Base-by-base conservation (phyloP, 2,888 invertebrate genomes). In the Cantharis rufa region DNA sequence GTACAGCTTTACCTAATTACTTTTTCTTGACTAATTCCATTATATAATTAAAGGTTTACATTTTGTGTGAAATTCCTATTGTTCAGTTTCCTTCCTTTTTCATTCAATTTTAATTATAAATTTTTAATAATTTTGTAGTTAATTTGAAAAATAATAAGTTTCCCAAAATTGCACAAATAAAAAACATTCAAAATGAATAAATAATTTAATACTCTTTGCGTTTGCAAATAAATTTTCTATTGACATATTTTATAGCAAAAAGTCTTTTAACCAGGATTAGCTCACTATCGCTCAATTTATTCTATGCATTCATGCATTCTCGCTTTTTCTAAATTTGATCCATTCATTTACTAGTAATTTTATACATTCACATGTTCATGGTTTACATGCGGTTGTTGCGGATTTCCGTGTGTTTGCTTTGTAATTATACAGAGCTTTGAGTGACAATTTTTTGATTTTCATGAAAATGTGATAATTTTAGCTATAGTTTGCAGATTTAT, bases 211-310 rank as follows among this genome's bases (percentile, higher is more conserved):
- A 48, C n/a, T 48, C n/a, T 48, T 48, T 48, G n/a, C 3, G 7
- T 48, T 48, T n/a, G 4, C n/a, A 48, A 11, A 48, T 48, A 48
- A 48, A 48, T 48, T 48, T n/a, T 48, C 48, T 9, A 48, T 48
- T n/a, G 48, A 48, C 72, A 24, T 72, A 66, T 70, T 78, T 74
- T 72, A 78, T 15, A 72, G 70, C 68, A 62, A 75, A 72, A 72
- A 27, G 62, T 68, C 68, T 72, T 77, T 75, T 72, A 74, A 74
- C 72, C 78, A 75, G 77, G 79, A 80, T 80, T 80, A 80, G 80
- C 79, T 77, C 78, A 78, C 78, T 76, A 77, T 77, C 77, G 77
- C 77, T 76, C 78, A 78, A 81, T 80, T 80, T 80, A 81, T 78
- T 74, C 74, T 71, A 69, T 74, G 77, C 74, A 74, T 74, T 76